Evolutionary conservation across 2,888 invertebrate species (phyloP).

Genomic region (Lasioglossum vierecki): DNA sequence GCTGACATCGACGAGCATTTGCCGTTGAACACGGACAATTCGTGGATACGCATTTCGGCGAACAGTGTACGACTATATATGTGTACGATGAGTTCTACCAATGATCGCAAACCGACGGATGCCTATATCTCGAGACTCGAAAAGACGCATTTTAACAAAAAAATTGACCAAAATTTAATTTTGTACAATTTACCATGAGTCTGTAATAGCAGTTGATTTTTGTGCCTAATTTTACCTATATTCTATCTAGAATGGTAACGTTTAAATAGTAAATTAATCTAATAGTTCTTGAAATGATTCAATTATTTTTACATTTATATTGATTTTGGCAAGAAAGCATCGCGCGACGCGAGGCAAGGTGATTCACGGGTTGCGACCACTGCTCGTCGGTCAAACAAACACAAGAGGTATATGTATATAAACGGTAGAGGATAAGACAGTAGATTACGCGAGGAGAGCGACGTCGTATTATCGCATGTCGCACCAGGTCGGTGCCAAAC

Average conservation of each 20-base stretch:
- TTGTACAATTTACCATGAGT: too few species aligned
- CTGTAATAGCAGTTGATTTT: too few species aligned
- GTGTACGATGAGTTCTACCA: constrained; percentile 47
- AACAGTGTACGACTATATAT: constrained; percentile 31
- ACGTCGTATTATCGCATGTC: constrained; percentile 73
- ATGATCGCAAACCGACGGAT: constrained; percentile 48
- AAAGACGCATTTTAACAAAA: neutral
- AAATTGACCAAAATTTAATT: too few species aligned
- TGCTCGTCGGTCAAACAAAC: constrained; percentile 46
- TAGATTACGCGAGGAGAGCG: constrained; percentile 74
- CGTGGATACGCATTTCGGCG: constrained; percentile 68
- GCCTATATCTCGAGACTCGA: neutral
- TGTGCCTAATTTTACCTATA: too few species aligned
- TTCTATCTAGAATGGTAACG: too few species aligned
- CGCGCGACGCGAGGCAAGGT: too few species aligned
- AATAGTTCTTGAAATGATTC: too few species aligned
- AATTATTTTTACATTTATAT: too few species aligned
- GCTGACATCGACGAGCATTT: neutral
- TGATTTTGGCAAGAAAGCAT: neutral
- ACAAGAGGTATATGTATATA: constrained; percentile 45
- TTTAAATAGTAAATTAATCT: too few species aligned
- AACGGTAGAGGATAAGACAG: constrained; percentile 73
- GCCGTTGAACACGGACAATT: constrained; percentile 9
- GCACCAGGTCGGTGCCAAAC: constrained; percentile 75
- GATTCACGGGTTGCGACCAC: constrained; percentile 40